Evolutionary conservation across 23 tunicate species (phyloP).

Genomic region (Corella eumyota): DNA sequence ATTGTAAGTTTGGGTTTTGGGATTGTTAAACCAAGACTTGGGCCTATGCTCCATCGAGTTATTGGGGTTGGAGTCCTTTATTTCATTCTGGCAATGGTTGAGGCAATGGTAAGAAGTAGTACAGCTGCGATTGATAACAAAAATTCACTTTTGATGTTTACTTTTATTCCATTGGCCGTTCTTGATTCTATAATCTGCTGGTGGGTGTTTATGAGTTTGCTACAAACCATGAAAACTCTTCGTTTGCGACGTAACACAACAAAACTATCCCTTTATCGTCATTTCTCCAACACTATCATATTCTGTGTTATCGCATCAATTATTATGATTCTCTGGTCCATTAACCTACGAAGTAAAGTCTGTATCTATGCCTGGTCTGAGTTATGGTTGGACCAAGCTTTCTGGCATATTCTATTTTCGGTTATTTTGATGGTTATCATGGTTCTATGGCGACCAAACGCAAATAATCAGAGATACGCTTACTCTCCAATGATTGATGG

Average conservation of each 20-base stretch:
- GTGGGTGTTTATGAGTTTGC: slow-evolving; percentile 91
- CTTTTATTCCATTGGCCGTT: slow-evolving; percentile 76
- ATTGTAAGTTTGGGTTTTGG: slow-evolving; percentile 99
- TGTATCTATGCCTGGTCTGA: slow-evolving; percentile 49
- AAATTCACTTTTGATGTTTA: slow-evolving; percentile 16
- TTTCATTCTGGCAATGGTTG: slow-evolving; percentile 80
- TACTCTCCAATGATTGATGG: slow-evolving; percentile 98
- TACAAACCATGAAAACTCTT: slow-evolving; percentile 95
- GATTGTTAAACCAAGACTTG: slow-evolving; percentile 94
- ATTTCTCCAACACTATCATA: slow-evolving; percentile 85
- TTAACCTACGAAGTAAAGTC: slow-evolving; percentile 1
- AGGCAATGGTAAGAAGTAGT: slow-evolving; percentile 66
- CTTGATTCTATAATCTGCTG: slow-evolving; percentile 95
- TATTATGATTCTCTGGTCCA: slow-evolving; percentile 40
- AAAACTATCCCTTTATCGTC: slow-evolving; percentile 79
- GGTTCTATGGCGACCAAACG: slow-evolving; percentile 96
- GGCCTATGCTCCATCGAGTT: slow-evolving; percentile 92
- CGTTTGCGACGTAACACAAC: slow-evolving; percentile 85
- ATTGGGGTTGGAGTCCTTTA: slow-evolving; percentile 87
- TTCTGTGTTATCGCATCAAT: slow-evolving; percentile 71
- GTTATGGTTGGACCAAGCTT: slow-evolving; percentile 82
- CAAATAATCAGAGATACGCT: slow-evolving; percentile 95
- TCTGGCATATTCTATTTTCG: slow-evolving; percentile 95
- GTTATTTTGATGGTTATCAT: slow-evolving; percentile 85
- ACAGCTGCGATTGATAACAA: slow-evolving; percentile 39